Conservation (phyloP, 2,113 vertebrate genomes). For the Vimba vimba region DNA sequence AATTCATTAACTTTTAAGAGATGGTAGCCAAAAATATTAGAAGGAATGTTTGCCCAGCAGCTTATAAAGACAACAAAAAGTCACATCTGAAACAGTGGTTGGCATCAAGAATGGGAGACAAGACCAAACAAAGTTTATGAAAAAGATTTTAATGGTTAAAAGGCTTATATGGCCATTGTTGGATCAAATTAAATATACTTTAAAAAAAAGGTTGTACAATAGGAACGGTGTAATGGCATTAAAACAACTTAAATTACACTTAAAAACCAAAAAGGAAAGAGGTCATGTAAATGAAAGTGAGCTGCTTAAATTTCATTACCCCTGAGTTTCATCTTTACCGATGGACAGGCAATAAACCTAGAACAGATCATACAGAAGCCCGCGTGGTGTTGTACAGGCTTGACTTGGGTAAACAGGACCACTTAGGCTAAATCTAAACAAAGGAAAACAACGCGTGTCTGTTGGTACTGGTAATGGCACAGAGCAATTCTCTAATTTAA, state of each 20-base stretch:
- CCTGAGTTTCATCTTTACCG: conserved; percentile 22
- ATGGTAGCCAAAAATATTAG: too few relatives aligned
- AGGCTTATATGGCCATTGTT: conserved; percentile 3
- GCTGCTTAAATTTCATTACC: conserved; percentile 36
- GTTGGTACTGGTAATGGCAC: conserved; percentile 23
- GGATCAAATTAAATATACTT: conserved; percentile 17
- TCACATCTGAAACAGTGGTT: neutral
- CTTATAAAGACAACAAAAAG: neutral
- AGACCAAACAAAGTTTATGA: neutral
- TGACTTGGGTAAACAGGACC: conserved; percentile 8
- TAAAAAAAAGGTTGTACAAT: conserved; percentile 8
- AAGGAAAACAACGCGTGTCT: neutral
- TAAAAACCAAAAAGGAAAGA: neutral
- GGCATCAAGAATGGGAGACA: neutral
- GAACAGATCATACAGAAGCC: neutral
- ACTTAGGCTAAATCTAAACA: neutral
- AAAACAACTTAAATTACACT: conserved; percentile 22
- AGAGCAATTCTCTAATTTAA: neutral
- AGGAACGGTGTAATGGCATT: neutral
- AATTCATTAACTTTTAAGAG: neutral
- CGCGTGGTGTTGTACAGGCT: neutral
- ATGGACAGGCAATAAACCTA: conserved; percentile 26
- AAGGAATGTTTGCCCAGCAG: neutral
- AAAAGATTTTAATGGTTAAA: conserved; percentile 36
- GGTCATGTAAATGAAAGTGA: conserved; percentile 7